Percentiles rank a stretch among this genome's conserved stretches.
phyloP scores from a whole-genome alignment of 2,797 vertebrate species.

The Semaprochilodus insignis region DNA sequence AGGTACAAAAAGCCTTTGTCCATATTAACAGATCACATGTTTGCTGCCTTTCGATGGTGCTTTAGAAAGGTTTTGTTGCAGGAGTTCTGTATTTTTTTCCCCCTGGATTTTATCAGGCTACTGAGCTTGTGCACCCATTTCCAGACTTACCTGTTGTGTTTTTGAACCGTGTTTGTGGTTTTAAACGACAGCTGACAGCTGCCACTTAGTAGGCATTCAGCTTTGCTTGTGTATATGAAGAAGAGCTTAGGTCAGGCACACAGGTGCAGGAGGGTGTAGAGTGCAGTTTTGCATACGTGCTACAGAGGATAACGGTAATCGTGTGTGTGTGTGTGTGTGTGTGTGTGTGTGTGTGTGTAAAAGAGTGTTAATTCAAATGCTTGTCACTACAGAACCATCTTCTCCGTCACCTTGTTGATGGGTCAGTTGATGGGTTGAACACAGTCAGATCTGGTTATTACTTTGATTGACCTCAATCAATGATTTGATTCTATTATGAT shows the following conservation, averaged over 20 bases:
- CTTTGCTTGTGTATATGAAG: slow-evolving; percentile 32
- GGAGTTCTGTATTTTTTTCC: background rate
- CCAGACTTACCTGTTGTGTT: slow-evolving; percentile 20
- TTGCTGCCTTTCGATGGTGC: background rate
- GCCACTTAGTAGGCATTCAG: slow-evolving; percentile 14
- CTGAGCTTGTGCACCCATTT: slow-evolving; percentile 2
- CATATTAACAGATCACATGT: background rate
- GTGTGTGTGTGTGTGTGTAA: background rate
- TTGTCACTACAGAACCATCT: background rate
- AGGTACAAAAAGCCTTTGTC: background rate
- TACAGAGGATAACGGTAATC: slow-evolving; percentile 7
- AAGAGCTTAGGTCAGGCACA: slow-evolving; percentile 21
- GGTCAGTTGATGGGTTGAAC: background rate
- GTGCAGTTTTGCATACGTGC: background rate
- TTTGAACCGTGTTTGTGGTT: background rate
- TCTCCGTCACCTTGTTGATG: background rate
- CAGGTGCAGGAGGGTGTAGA: slow-evolving; percentile 18
- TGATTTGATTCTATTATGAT: no score
- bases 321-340: background rate
- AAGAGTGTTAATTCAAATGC: background rate
- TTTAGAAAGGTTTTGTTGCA: background rate
- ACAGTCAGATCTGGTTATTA: background rate
- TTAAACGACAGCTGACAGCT: slow-evolving; percentile 33
- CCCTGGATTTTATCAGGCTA: background rate
- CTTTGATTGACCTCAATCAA: no score